Conservation (phyloP, 2,113 vertebrate species). For the Carollia perspicillata region DNA sequence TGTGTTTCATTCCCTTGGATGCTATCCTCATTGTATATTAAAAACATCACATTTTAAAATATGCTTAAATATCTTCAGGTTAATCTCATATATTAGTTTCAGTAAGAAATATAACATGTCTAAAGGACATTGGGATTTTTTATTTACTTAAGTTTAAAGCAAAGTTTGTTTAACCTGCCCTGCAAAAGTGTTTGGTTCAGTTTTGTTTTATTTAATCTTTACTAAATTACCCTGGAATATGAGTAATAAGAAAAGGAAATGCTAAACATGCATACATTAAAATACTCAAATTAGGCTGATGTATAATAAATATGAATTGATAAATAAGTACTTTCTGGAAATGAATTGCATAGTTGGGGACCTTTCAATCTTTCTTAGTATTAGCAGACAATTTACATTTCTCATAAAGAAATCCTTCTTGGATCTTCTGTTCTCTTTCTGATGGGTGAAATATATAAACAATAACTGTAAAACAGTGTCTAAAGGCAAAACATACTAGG, state of each 20-base stretch:
- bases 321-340: slow-evolving; percentile 31
- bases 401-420: background rate
- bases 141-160: background rate
- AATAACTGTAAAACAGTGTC: background rate
- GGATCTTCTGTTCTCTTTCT: background rate
- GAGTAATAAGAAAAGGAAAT: background rate
- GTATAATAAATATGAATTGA: background rate
- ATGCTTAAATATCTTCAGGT: background rate
- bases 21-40: background rate
- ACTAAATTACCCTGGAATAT: background rate
- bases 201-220: slow-evolving; percentile 32
- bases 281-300: background rate
- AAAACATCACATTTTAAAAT: background rate
- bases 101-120: background rate
- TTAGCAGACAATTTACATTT: slow-evolving; percentile 11
- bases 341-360: background rate
- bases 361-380: slow-evolving; percentile 14
- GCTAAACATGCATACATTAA: background rate
- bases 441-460: background rate
- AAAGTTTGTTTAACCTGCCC: background rate
- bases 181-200: background rate
- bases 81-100: slow-evolving; percentile 32
- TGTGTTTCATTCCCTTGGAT: background rate
- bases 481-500: background rate
- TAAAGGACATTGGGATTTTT: background rate